Percentiles rank a stretch among this genome's conserved stretches.
These are phyloP conservation scores for Cordylochernes scorpioides DNA, from an alignment of 2,888 invertebrate genomes.

Conservation along the genomic window DNA sequence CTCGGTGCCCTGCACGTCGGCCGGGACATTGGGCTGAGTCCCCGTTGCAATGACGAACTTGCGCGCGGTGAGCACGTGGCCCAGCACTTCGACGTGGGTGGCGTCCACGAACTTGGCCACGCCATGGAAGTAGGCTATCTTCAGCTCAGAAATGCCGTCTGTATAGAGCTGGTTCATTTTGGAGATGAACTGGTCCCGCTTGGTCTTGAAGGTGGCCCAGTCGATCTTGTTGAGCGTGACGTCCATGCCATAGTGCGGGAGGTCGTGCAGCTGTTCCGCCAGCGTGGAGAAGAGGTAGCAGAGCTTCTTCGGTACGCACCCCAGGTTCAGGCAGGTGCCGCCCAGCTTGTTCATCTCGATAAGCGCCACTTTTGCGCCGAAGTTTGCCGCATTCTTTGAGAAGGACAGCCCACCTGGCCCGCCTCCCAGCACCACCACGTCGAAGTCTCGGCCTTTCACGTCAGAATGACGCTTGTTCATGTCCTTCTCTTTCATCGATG, in stretches of 20 bases:
- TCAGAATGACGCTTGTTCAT: no score
- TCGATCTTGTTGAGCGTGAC: not conserved
- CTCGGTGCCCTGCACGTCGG: not conserved
- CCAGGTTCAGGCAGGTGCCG: not conserved
- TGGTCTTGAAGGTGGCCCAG: not conserved
- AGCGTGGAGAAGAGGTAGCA: not conserved
- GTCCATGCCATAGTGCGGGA: not conserved
- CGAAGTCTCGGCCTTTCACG: no score
- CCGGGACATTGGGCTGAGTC: not conserved
- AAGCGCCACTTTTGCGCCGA: not conserved
- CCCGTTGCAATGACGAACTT: not conserved
- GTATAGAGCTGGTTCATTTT: not conserved
- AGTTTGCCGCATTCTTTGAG: not conserved
- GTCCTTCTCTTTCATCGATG: no score
- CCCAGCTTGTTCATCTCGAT: not conserved
- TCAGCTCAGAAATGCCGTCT: not conserved
- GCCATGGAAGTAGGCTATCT: no score
- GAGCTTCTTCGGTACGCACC: not conserved
- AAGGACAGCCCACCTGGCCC: not conserved
- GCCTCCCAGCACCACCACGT: not conserved
- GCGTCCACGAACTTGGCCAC: not conserved
- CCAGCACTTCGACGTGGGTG: not conserved
- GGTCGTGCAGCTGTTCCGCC: not conserved
- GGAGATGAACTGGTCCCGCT: not conserved
- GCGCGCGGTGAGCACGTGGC: not conserved